These are phyloP conservation scores for Cheilosia impressa DNA, from an alignment of 2,888 invertebrate species.

Conservation along the genomic window DNA sequence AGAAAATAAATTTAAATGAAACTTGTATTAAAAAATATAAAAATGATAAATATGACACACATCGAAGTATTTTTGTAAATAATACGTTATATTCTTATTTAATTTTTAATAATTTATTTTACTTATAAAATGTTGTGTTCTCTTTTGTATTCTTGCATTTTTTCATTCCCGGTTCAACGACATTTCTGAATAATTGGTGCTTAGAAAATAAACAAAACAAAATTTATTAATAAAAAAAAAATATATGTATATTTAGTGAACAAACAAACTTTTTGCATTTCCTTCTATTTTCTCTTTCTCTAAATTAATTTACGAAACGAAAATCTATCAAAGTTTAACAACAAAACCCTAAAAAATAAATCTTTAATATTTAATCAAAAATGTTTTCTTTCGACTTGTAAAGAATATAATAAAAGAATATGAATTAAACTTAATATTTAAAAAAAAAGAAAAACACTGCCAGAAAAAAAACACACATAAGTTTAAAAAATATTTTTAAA, in stretches of 20 bases:
- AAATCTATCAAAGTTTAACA: constrained; percentile 23
- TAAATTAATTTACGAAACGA: constrained; percentile 46
- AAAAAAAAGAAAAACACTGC: constrained; percentile 62
- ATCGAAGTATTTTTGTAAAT: constrained; percentile 75
- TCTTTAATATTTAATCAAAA: constrained; percentile 1
- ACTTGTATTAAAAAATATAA: constrained; percentile 38
- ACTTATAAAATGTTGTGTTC: constrained; percentile 18
- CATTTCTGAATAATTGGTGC: constrained; percentile 75
- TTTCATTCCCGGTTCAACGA: constrained; percentile 67
- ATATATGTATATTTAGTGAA: constrained; percentile 18
- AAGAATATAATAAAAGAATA: constrained; percentile 14
- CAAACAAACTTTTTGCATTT: constrained; percentile 35
- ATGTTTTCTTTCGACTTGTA: constrained; percentile 29
- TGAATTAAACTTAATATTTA: constrained; percentile 28
- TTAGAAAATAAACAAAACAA: constrained; percentile 44
- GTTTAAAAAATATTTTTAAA: constrained; percentile 42
- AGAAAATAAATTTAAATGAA: constrained; percentile 38
- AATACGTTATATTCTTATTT: constrained; percentile 32
- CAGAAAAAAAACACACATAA: constrained; percentile 62
- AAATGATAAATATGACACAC: constrained; percentile 52
- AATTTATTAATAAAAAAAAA: constrained; percentile 29
- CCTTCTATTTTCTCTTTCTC: constrained; percentile 17
- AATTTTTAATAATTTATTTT: constrained; percentile 6
- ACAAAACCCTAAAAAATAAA: constrained; percentile 17
- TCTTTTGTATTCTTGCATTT: constrained; percentile 62